Evolutionary conservation across 2,797 vertebrate species (phyloP).

Genomic region (Cynopterus sphinx): DNA sequence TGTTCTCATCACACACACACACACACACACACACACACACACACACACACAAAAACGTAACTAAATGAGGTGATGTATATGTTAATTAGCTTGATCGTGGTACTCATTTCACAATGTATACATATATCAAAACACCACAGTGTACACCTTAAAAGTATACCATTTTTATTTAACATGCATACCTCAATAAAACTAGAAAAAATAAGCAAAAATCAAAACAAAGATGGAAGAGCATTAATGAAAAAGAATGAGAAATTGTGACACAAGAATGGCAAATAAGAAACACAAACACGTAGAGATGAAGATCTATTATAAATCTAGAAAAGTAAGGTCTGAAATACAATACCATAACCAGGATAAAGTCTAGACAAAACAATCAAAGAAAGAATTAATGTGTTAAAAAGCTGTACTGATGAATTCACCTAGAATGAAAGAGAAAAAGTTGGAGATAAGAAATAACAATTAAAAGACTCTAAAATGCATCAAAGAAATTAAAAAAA

Average conservation of each 20-base stretch:
- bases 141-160: background rate
- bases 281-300: background rate
- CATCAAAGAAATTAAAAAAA: background rate
- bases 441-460: background rate
- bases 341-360: background rate
- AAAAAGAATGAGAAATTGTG: background rate
- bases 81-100: background rate
- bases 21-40: background rate
- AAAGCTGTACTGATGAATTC: background rate
- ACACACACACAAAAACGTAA: background rate
- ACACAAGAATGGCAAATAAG: background rate
- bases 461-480: background rate
- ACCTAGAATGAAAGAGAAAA: background rate
- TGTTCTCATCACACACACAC: background rate
- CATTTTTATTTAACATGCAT: background rate
- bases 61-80: background rate
- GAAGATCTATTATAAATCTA: background rate
- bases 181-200: background rate
- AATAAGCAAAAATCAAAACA: conserved; percentile 19
- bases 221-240: background rate
- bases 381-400: background rate
- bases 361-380: background rate
- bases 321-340: background rate
- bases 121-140: background rate
- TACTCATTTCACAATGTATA: background rate